phyloP scores from a whole-genome alignment of 53 echinoderm and acorn worm genomes.

The Antedon mediterranea region DNA sequence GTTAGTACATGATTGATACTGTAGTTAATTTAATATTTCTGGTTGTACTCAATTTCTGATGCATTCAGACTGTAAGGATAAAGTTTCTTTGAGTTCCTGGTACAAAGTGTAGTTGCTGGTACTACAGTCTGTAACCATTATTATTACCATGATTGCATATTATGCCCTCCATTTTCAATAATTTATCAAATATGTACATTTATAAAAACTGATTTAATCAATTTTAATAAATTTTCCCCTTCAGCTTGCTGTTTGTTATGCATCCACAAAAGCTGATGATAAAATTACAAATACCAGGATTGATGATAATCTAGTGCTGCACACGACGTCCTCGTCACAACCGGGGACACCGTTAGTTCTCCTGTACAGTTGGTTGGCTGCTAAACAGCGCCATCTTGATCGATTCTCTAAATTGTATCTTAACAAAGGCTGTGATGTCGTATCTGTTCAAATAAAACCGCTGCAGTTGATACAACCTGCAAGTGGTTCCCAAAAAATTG shows the following conservation, averaged over 20 bases:
- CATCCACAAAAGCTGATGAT: not conserved
- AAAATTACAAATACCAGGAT: not conserved
- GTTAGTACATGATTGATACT: no score
- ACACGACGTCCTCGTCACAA: not conserved
- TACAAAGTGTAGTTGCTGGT: no score
- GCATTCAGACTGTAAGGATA: no score
- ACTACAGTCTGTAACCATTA: no score
- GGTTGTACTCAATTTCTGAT: no score
- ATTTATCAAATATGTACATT: no score
- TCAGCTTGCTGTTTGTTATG: not conserved
- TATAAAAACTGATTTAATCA: no score
- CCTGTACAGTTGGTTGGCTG: constrained; percentile 75
- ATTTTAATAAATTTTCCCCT: no score
- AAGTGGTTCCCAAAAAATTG: constrained; percentile 60
- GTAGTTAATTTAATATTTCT: no score
- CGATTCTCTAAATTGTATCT: constrained; percentile 59
- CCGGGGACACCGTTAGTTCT: constrained; percentile 44
- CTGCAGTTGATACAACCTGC: constrained; percentile 62
- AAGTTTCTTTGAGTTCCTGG: no score
- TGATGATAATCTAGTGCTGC: not conserved
- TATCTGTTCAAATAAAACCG: constrained; percentile 42
- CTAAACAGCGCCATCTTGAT: constrained; percentile 61
- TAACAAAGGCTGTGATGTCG: constrained; percentile 64
- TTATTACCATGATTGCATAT: no score
- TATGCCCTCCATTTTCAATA: no score